A percentile compares a stretch with the other conserved stretches of the same genome.
These are phyloP conservation scores for Drosophila burlai DNA, from an alignment of 1,140 invertebrate genomes.

Conservation along the genomic window DNA sequence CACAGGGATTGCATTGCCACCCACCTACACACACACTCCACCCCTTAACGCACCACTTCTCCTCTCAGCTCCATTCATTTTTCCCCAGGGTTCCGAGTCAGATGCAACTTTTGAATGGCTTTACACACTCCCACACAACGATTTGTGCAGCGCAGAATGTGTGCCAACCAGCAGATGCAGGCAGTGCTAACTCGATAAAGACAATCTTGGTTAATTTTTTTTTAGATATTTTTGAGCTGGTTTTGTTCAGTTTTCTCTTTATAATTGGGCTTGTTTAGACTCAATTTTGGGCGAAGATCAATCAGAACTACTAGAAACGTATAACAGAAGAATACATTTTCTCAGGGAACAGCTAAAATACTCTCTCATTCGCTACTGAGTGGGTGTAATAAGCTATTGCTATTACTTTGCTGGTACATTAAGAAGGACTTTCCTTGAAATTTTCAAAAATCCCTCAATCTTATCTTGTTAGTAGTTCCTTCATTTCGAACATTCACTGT, in stretches of 20 bases:
- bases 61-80: background rate
- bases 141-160: conserved; percentile 37
- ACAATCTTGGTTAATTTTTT: no score
- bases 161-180: conserved; percentile 47
- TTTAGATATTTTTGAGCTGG: no score
- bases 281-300: background rate
- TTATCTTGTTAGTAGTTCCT: no score
- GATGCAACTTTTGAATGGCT: conserved; percentile 76
- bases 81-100: conserved; percentile 21
- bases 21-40: background rate
- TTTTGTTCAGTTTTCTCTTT: background rate
- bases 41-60: background rate
- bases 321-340: background rate
- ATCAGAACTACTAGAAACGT: no score
- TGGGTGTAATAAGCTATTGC: no score
- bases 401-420: background rate
- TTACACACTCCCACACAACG: conserved; percentile 49
- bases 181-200: conserved; percentile 8
- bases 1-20: conserved; percentile 52
- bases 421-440: background rate
- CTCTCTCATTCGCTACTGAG: no score
- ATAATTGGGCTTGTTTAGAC: background rate
- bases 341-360: background rate
- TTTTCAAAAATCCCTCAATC: background rate
- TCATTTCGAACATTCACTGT: background rate